These are phyloP conservation scores for Idris sp. DNA, from an alignment of 1,140 invertebrate genomes.

Conservation along the genomic window DNA sequence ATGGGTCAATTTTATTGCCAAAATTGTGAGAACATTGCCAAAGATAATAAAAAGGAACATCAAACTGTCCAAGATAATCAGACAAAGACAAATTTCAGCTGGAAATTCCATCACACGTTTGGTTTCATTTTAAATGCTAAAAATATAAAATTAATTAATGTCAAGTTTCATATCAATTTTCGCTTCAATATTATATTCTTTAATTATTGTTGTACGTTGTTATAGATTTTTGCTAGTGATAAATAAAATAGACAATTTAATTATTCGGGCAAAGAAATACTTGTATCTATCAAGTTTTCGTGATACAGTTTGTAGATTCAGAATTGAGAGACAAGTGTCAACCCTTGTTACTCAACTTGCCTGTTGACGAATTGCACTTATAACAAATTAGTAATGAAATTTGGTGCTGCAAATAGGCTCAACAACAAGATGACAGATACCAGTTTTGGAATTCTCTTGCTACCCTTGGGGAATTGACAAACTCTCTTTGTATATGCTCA, in stretches of 20 bases:
- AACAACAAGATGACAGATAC: conserved; percentile 6
- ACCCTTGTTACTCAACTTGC: conserved; percentile 22
- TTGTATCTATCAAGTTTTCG: conserved; percentile 16
- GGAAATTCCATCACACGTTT: conserved; percentile 14
- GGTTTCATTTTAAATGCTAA: too few relatives aligned
- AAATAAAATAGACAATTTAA: too few relatives aligned
- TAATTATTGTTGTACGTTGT: background rate
- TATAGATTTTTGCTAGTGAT: too few relatives aligned
- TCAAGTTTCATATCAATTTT: too few relatives aligned
- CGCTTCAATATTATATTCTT: too few relatives aligned
- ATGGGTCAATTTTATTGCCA: conserved; percentile 83
- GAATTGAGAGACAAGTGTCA: conserved; percentile 9
- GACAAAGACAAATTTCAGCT: conserved; percentile 12
- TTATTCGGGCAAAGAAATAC: conserved; percentile 22
- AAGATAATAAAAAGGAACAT: conserved; percentile 82
- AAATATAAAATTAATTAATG: background rate
- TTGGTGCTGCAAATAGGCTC: conserved; percentile 11
- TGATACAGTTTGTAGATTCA: conserved; percentile 36
- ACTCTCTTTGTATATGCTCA: conserved; percentile 42
- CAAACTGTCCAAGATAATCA: conserved; percentile 76
- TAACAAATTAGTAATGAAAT: conserved; percentile 16
- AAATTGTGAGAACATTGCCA: conserved; percentile 85
- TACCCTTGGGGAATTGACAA: conserved; percentile 33
- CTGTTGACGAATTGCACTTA: conserved; percentile 29
- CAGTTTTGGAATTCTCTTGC: conserved; percentile 2